phyloP scores from a whole-genome alignment of 2,797 vertebrate genomes.

The Astyanax mexicanus region DNA sequence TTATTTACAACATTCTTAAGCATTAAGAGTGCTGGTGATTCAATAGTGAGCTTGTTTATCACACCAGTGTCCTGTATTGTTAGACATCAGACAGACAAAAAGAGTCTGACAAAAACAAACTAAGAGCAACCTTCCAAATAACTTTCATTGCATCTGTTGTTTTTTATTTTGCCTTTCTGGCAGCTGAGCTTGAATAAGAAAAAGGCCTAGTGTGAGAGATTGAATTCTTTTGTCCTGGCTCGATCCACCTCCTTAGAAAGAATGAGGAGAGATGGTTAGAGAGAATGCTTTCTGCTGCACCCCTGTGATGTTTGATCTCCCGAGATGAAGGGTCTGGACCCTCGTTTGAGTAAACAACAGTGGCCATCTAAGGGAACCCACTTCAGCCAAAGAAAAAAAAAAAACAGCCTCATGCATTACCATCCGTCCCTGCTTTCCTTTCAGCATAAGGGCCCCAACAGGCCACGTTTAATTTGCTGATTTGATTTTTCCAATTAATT shows the following conservation, averaged over 20 bases:
- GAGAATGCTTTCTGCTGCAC: conserved; percentile 42
- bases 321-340: conserved; percentile 58
- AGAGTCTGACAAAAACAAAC: too few relatives aligned
- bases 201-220: conserved; percentile 20
- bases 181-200: conserved; percentile 1
- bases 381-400: conserved; percentile 47
- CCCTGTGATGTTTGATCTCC: conserved; percentile 61
- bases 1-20: too few relatives aligned
- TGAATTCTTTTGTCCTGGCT: conserved; percentile 22
- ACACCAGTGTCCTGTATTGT: not conserved
- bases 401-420: conserved; percentile 56
- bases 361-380: conserved; percentile 42
- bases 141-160: conserved; percentile 13
- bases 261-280: conserved; percentile 39
- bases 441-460: conserved; percentile 27
- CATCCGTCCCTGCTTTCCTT: conserved; percentile 43
- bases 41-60: conserved; percentile 9
- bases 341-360: conserved; percentile 57
- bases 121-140: not conserved
- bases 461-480: conserved; percentile 56
- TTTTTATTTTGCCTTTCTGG: conserved; percentile 29
- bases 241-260: conserved; percentile 43
- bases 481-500: conserved; percentile 61
- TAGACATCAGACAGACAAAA: not conserved
- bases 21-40: not conserved